These are phyloP conservation scores for Pseudoatta argentina DNA, from an alignment of 1,140 invertebrate species.

Conservation along the genomic window DNA sequence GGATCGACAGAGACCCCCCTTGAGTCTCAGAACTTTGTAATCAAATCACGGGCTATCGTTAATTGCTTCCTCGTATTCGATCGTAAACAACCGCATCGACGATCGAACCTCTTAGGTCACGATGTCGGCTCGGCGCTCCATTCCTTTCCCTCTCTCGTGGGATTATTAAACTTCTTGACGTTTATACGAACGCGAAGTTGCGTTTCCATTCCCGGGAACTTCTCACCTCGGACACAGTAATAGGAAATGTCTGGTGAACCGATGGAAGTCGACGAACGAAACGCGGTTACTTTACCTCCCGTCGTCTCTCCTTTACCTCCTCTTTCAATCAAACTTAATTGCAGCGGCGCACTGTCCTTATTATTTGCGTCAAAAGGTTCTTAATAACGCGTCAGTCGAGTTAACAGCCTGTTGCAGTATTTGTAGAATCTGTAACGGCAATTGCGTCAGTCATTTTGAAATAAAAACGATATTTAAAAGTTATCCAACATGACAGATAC, in stretches of 20 bases:
- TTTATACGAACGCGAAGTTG: conserved; percentile 36
- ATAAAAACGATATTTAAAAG: conserved; percentile 41
- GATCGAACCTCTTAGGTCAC: conserved; percentile 62
- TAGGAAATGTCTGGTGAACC: conserved; percentile 44
- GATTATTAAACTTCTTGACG: conserved; percentile 48
- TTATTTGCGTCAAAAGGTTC: conserved; percentile 15
- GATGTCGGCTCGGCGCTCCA: neutral
- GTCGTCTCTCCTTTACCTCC: neutral
- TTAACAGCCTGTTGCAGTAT: conserved; percentile 6
- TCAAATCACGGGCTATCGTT: conserved; percentile 60
- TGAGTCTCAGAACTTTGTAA: conserved; percentile 62
- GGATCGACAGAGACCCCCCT: conserved; percentile 43
- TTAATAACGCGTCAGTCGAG: conserved; percentile 32
- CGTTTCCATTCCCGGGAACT: conserved; percentile 24
- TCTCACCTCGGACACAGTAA: conserved; percentile 26
- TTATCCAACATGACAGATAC: conserved; percentile 22
- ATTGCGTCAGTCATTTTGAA: conserved; percentile 15
- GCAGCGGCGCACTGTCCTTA: conserved; percentile 18
- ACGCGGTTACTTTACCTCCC: conserved; percentile 35
- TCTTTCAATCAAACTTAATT: conserved; percentile 43
- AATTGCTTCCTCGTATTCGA: conserved; percentile 63
- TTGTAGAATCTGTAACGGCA: neutral
- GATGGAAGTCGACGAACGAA: conserved; percentile 22
- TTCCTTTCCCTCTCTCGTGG: neutral
- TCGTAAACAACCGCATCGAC: conserved; percentile 57